Conservation (phyloP, 2,888 invertebrate genomes). For the Rhyacophila evoluta region DNA sequence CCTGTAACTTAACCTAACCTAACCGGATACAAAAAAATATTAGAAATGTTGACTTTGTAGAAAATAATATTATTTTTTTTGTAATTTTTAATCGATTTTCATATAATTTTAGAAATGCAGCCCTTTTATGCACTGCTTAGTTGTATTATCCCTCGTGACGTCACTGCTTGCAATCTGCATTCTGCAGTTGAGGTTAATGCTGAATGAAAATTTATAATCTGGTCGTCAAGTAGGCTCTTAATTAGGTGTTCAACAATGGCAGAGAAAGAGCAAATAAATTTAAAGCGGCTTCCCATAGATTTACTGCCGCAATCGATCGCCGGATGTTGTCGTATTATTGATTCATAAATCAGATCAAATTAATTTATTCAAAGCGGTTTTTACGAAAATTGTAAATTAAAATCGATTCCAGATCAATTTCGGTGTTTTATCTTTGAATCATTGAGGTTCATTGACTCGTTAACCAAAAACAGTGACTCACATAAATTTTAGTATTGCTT, state of each 20-base stretch:
- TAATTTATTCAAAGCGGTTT: neutral
- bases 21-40: too few relatives aligned
- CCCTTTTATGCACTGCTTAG: too few relatives aligned
- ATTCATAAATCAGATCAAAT: neutral
- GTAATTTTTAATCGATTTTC: too few relatives aligned
- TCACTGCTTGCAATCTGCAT: conserved; percentile 7
- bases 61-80: too few relatives aligned
- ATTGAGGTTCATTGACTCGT: too few relatives aligned
- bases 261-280: conserved; percentile 17
- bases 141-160: too few relatives aligned
- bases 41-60: too few relatives aligned
- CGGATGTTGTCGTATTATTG: conserved; percentile 13
- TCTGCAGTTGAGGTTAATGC: conserved; percentile 6
- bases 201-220: conserved; percentile 32
- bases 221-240: conserved; percentile 42
- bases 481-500: too few relatives aligned
- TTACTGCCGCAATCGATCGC: neutral
- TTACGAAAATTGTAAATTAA: neutral
- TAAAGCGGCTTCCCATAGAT: neutral
- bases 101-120: too few relatives aligned
- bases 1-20: too few relatives aligned
- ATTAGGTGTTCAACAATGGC: conserved; percentile 45
- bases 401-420: neutral
- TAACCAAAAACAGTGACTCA: too few relatives aligned
- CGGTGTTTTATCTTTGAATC: too few relatives aligned